These are phyloP conservation scores for Microcebus lehilahytsara DNA, from an alignment of 2,113 vertebrate species.

Conservation along the genomic window DNA sequence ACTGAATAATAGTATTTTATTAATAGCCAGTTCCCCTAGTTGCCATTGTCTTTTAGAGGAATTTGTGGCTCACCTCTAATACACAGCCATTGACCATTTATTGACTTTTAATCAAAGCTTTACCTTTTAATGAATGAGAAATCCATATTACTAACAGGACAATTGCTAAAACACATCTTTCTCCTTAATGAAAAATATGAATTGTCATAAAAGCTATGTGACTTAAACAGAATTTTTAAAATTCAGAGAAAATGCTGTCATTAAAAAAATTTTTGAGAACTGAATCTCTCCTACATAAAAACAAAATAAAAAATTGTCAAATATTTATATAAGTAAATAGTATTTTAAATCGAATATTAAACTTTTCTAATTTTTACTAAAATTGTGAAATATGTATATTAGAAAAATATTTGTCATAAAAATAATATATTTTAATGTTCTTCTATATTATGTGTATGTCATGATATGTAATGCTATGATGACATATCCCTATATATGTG, in stretches of 20 bases:
- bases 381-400: background rate
- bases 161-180: background rate
- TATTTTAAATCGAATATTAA: background rate
- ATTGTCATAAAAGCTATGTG: background rate
- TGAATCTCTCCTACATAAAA: background rate
- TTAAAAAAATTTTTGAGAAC: background rate
- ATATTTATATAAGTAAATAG: background rate
- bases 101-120: constrained; percentile 32
- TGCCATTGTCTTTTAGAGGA: background rate
- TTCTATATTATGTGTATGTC: background rate
- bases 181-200: background rate
- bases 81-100: background rate
- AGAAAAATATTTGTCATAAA: background rate
- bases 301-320: background rate
- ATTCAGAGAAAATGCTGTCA: background rate
- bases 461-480: background rate
- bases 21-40: background rate
- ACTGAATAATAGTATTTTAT: background rate
- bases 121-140: background rate
- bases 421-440: background rate
- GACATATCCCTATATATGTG: background rate
- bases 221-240: background rate
- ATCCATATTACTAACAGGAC: background rate
- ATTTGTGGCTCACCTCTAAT: background rate
- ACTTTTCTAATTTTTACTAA: background rate